A percentile compares a stretch with the other conserved stretches of the same genome.
Evolutionary conservation across 2,888 invertebrate species (phyloP).

Genomic region (Helicoverpa assulta): DNA sequence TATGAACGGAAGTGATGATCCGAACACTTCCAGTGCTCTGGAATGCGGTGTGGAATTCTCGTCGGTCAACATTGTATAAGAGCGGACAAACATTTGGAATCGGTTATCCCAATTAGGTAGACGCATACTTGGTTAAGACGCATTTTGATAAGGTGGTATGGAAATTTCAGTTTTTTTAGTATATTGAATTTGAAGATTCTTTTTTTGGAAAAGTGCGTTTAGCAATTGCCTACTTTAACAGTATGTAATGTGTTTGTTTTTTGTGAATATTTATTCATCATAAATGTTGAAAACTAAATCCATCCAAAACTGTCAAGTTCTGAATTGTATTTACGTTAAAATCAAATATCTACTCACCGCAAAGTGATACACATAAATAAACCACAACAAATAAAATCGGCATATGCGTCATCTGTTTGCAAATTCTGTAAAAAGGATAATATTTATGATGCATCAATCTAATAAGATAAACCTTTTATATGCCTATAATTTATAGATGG

Average conservation of each 20-base stretch:
- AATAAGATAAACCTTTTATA: slow-evolving; percentile 30
- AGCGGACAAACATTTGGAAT: slow-evolving; percentile 30
- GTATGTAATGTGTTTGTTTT: too few species aligned
- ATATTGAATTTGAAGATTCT: not conserved
- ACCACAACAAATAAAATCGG: too few species aligned
- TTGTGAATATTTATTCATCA: too few species aligned
- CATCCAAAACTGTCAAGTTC: too few species aligned
- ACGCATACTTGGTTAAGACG: slow-evolving; percentile 15
- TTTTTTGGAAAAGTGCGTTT: not conserved
- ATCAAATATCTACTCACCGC: too few species aligned
- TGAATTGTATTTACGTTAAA: too few species aligned
- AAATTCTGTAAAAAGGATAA: not conserved
- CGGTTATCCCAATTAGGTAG: slow-evolving; percentile 7
- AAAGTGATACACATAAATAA: too few species aligned
- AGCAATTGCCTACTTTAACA: not conserved
- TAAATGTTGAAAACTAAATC: too few species aligned
- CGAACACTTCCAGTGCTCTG: slow-evolving; percentile 56
- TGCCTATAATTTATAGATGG: slow-evolving; percentile 31
- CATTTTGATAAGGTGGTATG: slow-evolving; percentile 13
- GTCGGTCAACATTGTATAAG: slow-evolving; percentile 38
- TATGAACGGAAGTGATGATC: slow-evolving; percentile 51
- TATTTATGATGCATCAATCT: slow-evolving; percentile 14
- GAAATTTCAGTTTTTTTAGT: slow-evolving; percentile 2
- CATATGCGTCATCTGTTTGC: not conserved
- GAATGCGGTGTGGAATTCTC: slow-evolving; percentile 54